Base-by-base conservation (phyloP, 2,113 vertebrate species). In the Dissostichus mawsoni region DNA sequence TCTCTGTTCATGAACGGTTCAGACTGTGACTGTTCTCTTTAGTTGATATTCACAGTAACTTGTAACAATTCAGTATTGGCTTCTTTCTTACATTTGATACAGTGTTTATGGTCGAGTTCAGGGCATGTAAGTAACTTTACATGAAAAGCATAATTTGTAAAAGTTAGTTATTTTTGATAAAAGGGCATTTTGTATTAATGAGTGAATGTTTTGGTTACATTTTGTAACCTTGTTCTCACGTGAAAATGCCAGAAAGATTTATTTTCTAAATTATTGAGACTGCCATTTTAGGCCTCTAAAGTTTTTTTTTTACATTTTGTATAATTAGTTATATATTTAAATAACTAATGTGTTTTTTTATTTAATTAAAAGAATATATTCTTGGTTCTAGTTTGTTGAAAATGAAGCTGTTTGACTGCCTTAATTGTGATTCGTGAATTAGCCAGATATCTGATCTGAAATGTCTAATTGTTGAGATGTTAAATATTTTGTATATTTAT, bases 241-340 rank as follows among this genome's bases (percentile, higher is more conserved):
- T 57, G 52, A 64, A 67, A 83, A 80, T 80, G 77, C 76, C 80
- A 70, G n/a, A 58, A 77, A 55, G 33, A 51, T 84, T 89, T 83
- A n/a, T 84, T 89, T 88, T 81, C 57, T 87, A 87, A 90, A 86
- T 84, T 80, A 89, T 74, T 88, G 58, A 56, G 57, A 70, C 93
- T 93, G 93, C 89, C 91, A 76, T 78, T 86, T 75, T 51, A 84
- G 84, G 84, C 76, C 74, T 76, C 7, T 78, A 73, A 17, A 61
- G 50, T 83, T 86, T 80, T 79, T 18, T 72, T 77, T 78, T 65
- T 74, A 51, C 8, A 1, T 44, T 23, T 52, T 11, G 25, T 74
- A 29, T 74, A 44, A 81, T 81, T 76, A 81, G 53, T 83, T 89
- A 61, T 83, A 56, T 78, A 81, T 88, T 82, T 87, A 56, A 57